phyloP scores from a whole-genome alignment of 2,888 invertebrate species.

The Eulithis prunata region DNA sequence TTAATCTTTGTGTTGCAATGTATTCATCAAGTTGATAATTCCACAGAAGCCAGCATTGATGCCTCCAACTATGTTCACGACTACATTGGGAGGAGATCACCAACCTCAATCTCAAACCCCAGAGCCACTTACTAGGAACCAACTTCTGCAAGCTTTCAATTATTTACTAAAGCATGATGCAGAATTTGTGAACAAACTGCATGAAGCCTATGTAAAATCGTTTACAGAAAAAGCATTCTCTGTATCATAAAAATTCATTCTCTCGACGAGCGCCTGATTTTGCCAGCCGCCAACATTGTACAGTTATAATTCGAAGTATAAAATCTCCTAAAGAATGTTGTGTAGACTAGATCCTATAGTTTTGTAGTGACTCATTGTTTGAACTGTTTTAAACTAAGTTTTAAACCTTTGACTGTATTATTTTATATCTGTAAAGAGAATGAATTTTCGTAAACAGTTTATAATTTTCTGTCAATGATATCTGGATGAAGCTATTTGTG shows the following conservation, averaged over 20 bases:
- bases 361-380: conserved; percentile 75
- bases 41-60: conserved; percentile 89
- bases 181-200: conserved; percentile 94
- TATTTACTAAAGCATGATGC: conserved; percentile 94
- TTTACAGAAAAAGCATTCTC: conserved; percentile 87
- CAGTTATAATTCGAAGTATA: conserved; percentile 79
- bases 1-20: background rate
- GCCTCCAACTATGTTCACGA: conserved; percentile 94
- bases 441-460: conserved; percentile 73
- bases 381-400: conserved; percentile 81
- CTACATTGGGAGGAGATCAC: conserved; percentile 79
- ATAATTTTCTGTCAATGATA: conserved; percentile 58
- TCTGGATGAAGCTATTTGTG: conserved; percentile 72
- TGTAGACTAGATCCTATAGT: conserved; percentile 75
- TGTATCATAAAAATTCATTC: conserved; percentile 74
- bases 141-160: conserved; percentile 94
- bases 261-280: conserved; percentile 57
- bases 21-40: background rate
- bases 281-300: conserved; percentile 67
- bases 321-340: conserved; percentile 72
- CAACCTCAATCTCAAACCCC: conserved; percentile 63
- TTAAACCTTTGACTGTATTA: conserved; percentile 76
- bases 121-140: conserved; percentile 93
- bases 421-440: conserved; percentile 71
- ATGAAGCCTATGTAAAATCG: conserved; percentile 96